These are phyloP conservation scores for Eclectus roratus DNA, from an alignment of 2,113 vertebrate species.

Conservation along the genomic window DNA sequence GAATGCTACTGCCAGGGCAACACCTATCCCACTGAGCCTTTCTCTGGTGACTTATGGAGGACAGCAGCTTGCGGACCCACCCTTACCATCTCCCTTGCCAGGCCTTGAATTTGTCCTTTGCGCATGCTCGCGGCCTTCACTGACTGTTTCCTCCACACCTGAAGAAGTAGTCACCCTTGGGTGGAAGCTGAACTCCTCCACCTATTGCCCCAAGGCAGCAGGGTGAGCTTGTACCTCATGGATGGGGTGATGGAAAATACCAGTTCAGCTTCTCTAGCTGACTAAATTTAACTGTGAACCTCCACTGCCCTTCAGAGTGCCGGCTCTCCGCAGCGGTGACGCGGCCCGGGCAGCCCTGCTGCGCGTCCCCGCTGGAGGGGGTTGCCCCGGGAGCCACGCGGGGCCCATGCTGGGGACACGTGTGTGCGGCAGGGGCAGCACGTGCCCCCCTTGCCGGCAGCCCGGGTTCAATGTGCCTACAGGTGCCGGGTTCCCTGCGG, in stretches of 20 bases:
- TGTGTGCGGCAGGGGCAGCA: accelerated
- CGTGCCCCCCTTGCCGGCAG: background rate
- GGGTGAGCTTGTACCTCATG: background rate
- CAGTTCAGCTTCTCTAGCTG: background rate
- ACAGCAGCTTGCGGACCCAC: background rate
- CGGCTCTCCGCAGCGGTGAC: accelerated
- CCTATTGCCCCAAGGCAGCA: background rate
- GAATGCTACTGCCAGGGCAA: background rate
- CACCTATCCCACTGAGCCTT: background rate
- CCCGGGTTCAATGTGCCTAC: background rate
- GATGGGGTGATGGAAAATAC: too few relatives aligned
- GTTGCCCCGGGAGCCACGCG: accelerated
- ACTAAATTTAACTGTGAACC: background rate
- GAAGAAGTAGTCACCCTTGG: background rate
- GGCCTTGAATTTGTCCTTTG: background rate
- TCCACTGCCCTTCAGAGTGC: background rate
- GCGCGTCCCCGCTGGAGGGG: accelerated
- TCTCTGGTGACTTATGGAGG: background rate
- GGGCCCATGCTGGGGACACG: accelerated
- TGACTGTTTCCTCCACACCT: background rate
- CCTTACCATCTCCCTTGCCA: background rate
- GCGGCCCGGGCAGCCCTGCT: background rate
- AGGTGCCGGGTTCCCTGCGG: background rate
- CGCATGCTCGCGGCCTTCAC: accelerated
- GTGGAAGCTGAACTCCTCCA: background rate